Percentiles rank a stretch among this genome's conserved stretches.
These are phyloP conservation scores for Antedon mediterranea DNA, from an alignment of 53 echinoderm and acorn worm genomes.

Conservation along the genomic window DNA sequence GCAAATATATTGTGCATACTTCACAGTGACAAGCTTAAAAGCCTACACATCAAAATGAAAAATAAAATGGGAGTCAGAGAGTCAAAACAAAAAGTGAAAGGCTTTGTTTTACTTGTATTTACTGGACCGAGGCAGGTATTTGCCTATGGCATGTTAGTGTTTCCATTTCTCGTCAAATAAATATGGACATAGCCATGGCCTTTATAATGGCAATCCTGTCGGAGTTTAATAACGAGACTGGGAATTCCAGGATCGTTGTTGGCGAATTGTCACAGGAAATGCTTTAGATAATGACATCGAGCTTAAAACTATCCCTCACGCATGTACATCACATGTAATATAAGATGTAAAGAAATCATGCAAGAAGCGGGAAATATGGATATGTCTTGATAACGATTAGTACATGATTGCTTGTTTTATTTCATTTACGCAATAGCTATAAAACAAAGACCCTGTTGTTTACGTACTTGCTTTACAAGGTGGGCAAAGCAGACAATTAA, in stretches of 20 bases:
- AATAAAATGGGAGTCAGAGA: constrained; percentile 1
- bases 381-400: no score
- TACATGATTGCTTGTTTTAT: no score
- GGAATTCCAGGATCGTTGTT: no score
- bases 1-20: constrained; percentile 1
- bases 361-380: no score
- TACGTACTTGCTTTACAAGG: constrained; percentile 6
- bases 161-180: constrained; percentile 9
- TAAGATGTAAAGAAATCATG: no score
- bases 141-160: constrained; percentile 9
- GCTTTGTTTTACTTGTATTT: constrained; percentile 7
- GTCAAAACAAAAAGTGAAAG: background rate
- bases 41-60: constrained; percentile 9
- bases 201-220: no score
- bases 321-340: constrained; percentile 12
- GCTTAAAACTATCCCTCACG: constrained; percentile 14
- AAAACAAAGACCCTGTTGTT: constrained; percentile 3
- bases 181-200: constrained; percentile 13
- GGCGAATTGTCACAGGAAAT: constrained; percentile 14
- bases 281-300: constrained; percentile 11
- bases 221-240: no score
- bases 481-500: constrained; percentile 5
- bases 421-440: background rate
- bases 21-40: background rate
- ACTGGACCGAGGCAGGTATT: constrained; percentile 15